phyloP scores from a whole-genome alignment of 2,888 invertebrate species.

The Orthosia gracilis region DNA sequence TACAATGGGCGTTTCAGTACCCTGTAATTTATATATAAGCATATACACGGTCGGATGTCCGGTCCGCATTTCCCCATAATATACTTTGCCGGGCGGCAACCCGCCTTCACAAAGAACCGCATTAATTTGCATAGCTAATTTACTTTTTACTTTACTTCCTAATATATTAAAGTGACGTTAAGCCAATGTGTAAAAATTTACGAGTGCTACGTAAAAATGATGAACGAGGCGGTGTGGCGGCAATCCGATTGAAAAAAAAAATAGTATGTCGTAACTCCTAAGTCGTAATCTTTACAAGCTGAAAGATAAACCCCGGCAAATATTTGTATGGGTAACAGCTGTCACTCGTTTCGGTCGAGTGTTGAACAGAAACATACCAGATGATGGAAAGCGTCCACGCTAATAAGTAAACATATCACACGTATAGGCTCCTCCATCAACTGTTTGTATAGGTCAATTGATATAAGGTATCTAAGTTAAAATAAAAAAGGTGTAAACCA shows the following conservation, averaged over 20 bases:
- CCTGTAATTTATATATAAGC: constrained; percentile 55
- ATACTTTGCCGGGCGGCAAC: constrained; percentile 71
- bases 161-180: constrained; percentile 39
- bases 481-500: neutral
- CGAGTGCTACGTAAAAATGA: constrained; percentile 51
- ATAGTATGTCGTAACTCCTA: constrained; percentile 58
- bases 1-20: constrained; percentile 70
- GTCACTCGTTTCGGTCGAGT: constrained; percentile 59
- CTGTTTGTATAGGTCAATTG: constrained; percentile 10
- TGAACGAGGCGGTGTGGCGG: constrained; percentile 60
- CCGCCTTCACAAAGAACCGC: constrained; percentile 55
- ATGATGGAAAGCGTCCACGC: constrained; percentile 71
- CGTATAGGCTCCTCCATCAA: constrained; percentile 7
- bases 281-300: constrained; percentile 68
- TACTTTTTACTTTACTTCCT: constrained; percentile 60
- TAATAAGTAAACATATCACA: constrained; percentile 57
- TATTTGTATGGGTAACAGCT: constrained; percentile 67
- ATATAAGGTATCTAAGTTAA: constrained; percentile 8
- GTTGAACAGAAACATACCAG: constrained; percentile 55
- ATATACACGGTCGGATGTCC: constrained; percentile 82
- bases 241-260: constrained; percentile 55
- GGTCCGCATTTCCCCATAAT: constrained; percentile 78
- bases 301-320: constrained; percentile 64
- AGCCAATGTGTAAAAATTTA: constrained; percentile 34
- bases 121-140: constrained; percentile 73